A percentile compares a stretch with the other conserved stretches of the same genome.
Conservation (phyloP, 1,140 invertebrate genomes). For the Drosophila insularis region DNA sequence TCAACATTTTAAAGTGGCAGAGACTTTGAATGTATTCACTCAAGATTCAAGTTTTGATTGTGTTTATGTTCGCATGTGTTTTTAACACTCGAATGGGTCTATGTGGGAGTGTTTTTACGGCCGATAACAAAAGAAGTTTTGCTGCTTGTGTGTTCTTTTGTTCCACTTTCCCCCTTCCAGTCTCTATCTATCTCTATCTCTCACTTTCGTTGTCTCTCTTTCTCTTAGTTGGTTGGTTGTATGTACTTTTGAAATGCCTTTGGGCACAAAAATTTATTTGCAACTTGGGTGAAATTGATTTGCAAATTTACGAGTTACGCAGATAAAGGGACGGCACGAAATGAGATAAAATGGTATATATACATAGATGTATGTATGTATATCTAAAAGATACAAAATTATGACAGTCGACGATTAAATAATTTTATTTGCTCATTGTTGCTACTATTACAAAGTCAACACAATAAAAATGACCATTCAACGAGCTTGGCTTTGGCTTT, state of each 20-base stretch:
- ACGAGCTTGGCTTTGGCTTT: slow-evolving; percentile 5
- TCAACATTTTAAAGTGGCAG: neutral
- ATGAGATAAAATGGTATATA: slow-evolving; percentile 14
- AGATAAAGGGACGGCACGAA: slow-evolving; percentile 11
- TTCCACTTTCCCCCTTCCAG: neutral
- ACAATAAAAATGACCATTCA: slow-evolving; percentile 42
- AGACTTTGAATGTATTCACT: neutral
- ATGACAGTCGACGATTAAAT: slow-evolving; percentile 35
- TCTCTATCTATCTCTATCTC: neutral
- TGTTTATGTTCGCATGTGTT: neutral
- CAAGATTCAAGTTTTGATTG: neutral
- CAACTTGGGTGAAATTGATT: slow-evolving; percentile 67
- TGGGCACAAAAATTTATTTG: slow-evolving; percentile 42
- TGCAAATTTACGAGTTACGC: slow-evolving; percentile 40
- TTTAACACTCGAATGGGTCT: neutral
- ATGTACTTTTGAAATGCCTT: slow-evolving; percentile 9
- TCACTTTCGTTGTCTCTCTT: neutral
- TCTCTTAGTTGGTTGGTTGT: neutral
- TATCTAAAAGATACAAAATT: slow-evolving; percentile 15
- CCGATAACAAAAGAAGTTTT: slow-evolving; percentile 50
- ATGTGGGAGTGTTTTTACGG: slow-evolving; percentile 33
- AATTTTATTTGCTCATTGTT: slow-evolving; percentile 40
- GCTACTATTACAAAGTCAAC: slow-evolving; percentile 51
- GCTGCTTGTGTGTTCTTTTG: neutral
- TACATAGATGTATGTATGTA: neutral